Percentiles rank a stretch among this genome's conserved stretches.
Evolutionary conservation across 2,797 vertebrate species (phyloP).

Genomic region (Oreochromis mossambicus): DNA sequence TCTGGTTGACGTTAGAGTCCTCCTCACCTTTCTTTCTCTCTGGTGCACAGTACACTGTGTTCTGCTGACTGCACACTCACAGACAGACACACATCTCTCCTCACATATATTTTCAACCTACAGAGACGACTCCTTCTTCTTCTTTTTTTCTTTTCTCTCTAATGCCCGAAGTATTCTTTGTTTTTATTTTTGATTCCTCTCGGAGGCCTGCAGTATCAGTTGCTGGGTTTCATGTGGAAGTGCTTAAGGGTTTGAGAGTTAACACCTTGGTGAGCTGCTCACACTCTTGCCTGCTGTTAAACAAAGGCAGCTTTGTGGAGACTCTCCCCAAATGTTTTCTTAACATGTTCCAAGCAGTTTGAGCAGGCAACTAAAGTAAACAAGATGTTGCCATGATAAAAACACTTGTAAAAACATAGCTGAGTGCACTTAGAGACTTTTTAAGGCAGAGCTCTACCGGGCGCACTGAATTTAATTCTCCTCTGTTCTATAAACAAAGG

Average conservation of each 20-base stretch:
- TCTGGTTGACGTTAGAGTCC: conserved; percentile 72
- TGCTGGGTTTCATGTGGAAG: conserved; percentile 91
- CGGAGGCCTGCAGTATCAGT: conserved; percentile 80
- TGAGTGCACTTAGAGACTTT: conserved; percentile 88
- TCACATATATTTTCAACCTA: conserved; percentile 13
- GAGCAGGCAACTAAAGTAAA: conserved; percentile 99
- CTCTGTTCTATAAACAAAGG: conserved; percentile 79
- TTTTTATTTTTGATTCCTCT: conserved; percentile 74
- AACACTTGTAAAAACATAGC: conserved; percentile 99
- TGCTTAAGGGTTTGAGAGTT: conserved; percentile 98
- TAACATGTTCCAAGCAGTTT: conserved; percentile 99
- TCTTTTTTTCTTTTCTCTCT: conserved; percentile 42
- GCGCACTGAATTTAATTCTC: conserved; percentile 71
- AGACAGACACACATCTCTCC: conserved; percentile 2
- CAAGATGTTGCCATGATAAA: conserved; percentile 99
- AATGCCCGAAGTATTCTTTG: conserved; percentile 84
- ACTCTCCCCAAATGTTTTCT: conserved; percentile 98
- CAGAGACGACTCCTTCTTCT: background rate
- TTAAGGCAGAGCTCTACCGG: conserved; percentile 65
- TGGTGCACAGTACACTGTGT: conserved; percentile 45
- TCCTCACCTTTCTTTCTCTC: conserved; percentile 64
- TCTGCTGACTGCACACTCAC: conserved; percentile 67
- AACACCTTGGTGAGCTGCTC: conserved; percentile 95
- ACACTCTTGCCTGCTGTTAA: conserved; percentile 83
- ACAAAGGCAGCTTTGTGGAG: conserved; percentile 98